Evolutionary conservation across 2,888 invertebrate species (phyloP), one percentile per base, ranked within the genome.

Genomic region (Pachliopta kotzebuea): DNA sequence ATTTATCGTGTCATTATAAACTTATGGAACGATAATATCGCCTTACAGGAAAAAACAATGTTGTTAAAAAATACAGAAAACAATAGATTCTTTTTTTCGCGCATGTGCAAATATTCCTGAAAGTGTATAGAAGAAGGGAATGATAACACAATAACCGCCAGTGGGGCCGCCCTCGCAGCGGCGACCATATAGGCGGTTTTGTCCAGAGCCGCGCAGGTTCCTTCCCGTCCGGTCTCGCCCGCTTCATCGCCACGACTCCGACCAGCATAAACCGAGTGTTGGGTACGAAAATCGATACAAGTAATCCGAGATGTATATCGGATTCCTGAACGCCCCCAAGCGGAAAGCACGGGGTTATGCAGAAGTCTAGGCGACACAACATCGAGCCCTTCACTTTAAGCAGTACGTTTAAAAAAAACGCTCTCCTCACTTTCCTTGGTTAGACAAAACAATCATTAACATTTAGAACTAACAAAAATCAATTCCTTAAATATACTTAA

Each of bases 81-180:
- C 18, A 7, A 14, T 6, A 8, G 0, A 21, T 21, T 24, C 31
- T 50, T 31, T 29, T 31, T 21, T n/a, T 42, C 18, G 37, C 53
- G 53, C 24, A 26, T 52, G 2, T 18, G 42, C 53, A 37, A 56
- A 26, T 8, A 37, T 56, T n/a, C 49, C 55, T 31, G 58, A 53
- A 50, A 58, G 50, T 50, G 58, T 59, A 73, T 69, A 79, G 73
- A 80, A 78, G 80, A 83, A 80, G 75, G 75, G 83, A 87, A 83
- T 85, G 88, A 90, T 90, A 90, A 91, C 91, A 90, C 90, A 91
- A 78, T 85, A 91, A 89, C 88, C 90, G 91, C 91, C 91, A 91
- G 85, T 91, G 91, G 68, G 91, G 91, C 72, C 84, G 83, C 70
- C 90, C 90, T 75, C 88, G 88, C 68, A 74, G 75, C 66, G 88